Conservation (phyloP, 2,888 invertebrate genomes). For the Pachydiplax longipennis region DNA sequence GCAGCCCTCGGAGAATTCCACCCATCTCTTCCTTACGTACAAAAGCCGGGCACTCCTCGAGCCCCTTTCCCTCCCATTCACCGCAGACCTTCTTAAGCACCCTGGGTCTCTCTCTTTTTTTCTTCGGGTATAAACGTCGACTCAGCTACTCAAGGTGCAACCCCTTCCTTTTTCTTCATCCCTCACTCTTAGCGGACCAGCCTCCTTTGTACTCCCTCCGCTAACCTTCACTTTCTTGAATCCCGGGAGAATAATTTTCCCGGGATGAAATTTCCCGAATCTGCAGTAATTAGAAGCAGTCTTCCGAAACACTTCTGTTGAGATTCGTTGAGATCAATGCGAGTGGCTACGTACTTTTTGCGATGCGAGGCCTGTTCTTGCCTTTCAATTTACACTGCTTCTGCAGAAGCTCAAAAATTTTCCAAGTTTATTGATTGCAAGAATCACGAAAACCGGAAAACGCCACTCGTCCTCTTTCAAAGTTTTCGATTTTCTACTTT, state of each 20-base stretch:
- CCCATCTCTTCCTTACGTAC: background rate
- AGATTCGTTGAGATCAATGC: no score
- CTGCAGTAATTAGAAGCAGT: no score
- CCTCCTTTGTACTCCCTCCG: background rate
- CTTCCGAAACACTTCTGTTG: no score
- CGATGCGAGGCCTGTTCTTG: no score
- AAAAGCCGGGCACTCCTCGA: constrained; percentile 48
- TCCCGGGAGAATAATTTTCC: background rate
- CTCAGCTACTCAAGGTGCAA: constrained; percentile 49
- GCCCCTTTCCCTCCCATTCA: constrained; percentile 48
- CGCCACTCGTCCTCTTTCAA: no score
- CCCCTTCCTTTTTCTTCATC: constrained; percentile 56
- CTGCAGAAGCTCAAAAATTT: no score
- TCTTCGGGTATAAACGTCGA: constrained; percentile 52
- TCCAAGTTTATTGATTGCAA: no score
- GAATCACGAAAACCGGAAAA: no score
- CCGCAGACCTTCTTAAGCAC: constrained; percentile 50
- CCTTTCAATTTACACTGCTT: no score
- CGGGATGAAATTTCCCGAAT: background rate
- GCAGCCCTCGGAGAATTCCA: background rate
- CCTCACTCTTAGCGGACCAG: constrained; percentile 48
- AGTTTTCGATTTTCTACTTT: no score
- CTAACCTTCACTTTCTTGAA: background rate
- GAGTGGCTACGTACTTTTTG: no score
- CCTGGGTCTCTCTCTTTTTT: constrained; percentile 48